phyloP scores from a whole-genome alignment of 2,797 vertebrate species.

The Chaunax sp. region DNA sequence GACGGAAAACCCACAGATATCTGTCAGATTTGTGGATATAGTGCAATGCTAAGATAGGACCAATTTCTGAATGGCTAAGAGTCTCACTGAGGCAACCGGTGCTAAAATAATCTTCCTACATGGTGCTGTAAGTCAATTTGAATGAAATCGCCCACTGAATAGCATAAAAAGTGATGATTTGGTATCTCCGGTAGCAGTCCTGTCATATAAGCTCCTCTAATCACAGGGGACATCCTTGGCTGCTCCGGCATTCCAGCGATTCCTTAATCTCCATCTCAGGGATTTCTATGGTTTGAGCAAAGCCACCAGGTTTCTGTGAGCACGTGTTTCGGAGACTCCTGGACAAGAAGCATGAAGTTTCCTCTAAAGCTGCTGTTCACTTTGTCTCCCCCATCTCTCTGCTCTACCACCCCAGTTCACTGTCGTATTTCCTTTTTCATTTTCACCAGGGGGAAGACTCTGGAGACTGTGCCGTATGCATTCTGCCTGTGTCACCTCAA shows the following conservation, averaged over 20 bases:
- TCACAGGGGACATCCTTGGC: constrained; percentile 52
- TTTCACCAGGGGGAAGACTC: constrained; percentile 25
- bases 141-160: constrained; percentile 46
- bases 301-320: constrained; percentile 42
- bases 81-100: constrained; percentile 15
- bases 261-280: constrained; percentile 64
- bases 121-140: constrained; percentile 31
- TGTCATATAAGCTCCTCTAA: constrained; percentile 57
- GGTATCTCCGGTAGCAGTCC: constrained; percentile 46
- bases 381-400: not conserved
- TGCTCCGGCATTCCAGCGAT: constrained; percentile 41
- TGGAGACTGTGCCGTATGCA: not conserved
- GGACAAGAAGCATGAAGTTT: constrained; percentile 33
- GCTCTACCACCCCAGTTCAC: not conserved
- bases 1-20: constrained; percentile 31
- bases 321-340: constrained; percentile 26
- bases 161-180: constrained; percentile 62
- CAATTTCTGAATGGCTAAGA: constrained; percentile 2
- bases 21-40: constrained; percentile 31
- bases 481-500: constrained; percentile 25
- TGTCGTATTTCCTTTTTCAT: constrained; percentile 21
- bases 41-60: not conserved
- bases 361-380: constrained; percentile 26
- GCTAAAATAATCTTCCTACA: constrained; percentile 26
- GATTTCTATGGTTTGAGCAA: constrained; percentile 47